phyloP scores from a whole-genome alignment of 2,888 invertebrate species.

The Drosophila diplacantha region DNA sequence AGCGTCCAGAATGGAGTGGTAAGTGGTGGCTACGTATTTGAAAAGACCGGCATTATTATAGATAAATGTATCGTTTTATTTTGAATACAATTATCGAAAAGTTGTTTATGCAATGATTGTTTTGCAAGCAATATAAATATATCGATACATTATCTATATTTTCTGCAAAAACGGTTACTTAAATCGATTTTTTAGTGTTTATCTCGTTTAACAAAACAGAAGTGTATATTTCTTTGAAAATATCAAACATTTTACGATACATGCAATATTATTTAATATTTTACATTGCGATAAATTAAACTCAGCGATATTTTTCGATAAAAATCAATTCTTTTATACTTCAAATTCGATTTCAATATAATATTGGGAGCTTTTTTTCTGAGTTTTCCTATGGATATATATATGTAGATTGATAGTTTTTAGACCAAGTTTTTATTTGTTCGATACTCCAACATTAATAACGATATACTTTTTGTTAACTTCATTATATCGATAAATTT shows the following conservation, averaged over 20 bases:
- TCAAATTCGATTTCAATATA: too few species aligned
- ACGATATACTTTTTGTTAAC: background rate
- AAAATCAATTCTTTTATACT: background rate
- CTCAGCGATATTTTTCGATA: background rate
- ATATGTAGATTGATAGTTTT: too few species aligned
- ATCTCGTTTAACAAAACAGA: background rate
- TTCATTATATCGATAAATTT: background rate
- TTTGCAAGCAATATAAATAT: background rate
- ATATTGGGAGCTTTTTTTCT: too few species aligned
- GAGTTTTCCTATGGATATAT: too few species aligned
- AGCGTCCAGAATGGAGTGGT: conserved; percentile 99
- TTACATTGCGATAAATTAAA: background rate
- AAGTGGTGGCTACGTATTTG: conserved; percentile 75
- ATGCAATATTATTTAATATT: background rate
- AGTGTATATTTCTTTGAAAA: too few species aligned
- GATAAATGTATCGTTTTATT: background rate
- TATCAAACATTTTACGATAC: too few species aligned
- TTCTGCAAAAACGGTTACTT: too few species aligned
- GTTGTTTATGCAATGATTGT: background rate
- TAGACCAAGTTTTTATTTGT: too few species aligned
- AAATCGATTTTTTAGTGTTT: background rate
- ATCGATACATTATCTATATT: background rate
- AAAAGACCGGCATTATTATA: background rate
- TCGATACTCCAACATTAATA: too few species aligned
- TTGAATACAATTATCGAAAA: background rate